These are phyloP conservation scores for Eurypyga helias DNA, from an alignment of 2,113 vertebrate genomes.

Conservation along the genomic window DNA sequence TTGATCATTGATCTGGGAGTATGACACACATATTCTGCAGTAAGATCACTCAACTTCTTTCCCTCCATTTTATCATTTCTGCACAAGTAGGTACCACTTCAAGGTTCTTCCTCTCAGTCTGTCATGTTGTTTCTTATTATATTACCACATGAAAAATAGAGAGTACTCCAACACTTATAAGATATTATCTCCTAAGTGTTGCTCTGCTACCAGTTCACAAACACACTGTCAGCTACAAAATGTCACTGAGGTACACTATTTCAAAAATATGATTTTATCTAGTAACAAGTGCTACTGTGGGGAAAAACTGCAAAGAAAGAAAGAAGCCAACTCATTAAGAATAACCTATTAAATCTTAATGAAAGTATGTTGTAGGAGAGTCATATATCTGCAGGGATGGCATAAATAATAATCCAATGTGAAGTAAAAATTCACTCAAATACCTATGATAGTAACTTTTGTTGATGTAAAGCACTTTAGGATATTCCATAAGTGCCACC, in stretches of 20 bases:
- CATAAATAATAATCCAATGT: conserved; percentile 57
- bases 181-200: background rate
- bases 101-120: background rate
- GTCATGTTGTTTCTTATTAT: background rate
- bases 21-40: background rate
- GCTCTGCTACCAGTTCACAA: background rate
- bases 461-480: conserved; percentile 40
- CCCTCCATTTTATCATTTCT: background rate
- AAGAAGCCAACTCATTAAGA: conserved; percentile 22
- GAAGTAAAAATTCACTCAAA: conserved; percentile 58
- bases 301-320: background rate
- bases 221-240: background rate
- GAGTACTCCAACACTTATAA: background rate
- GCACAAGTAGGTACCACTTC: background rate
- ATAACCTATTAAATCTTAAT: conserved; percentile 55
- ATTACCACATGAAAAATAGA: background rate
- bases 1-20: background rate
- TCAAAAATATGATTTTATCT: background rate
- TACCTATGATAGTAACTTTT: conserved; percentile 45
- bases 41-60: background rate
- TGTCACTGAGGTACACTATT: background rate
- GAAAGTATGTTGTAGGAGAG: conserved; percentile 4
- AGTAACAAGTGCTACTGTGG: background rate
- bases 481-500: conserved; percentile 27
- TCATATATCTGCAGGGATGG: conserved; percentile 27